Conservation (phyloP, 2,797 vertebrate species). For the Lutra lutra region DNA sequence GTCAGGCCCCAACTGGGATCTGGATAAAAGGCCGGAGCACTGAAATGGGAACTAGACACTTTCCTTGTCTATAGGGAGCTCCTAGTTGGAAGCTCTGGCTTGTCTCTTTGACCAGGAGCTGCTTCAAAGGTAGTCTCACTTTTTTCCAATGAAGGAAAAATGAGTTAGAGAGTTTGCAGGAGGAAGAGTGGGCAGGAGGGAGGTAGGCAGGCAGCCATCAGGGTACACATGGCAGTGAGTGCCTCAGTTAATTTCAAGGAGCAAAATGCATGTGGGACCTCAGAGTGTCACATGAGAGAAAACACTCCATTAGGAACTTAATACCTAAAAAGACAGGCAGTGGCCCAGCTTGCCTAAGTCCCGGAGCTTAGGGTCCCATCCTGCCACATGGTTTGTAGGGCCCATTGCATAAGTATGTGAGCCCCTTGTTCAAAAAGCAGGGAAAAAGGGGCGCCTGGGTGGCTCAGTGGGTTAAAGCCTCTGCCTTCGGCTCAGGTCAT, state of each 20-base stretch:
- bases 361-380: background rate
- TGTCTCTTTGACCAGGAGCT: background rate
- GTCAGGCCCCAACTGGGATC: background rate
- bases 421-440: background rate
- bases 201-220: background rate
- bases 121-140: background rate
- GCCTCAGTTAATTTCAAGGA: background rate
- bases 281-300: background rate
- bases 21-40: background rate
- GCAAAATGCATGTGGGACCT: background rate
- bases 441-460: no score
- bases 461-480: no score
- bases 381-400: background rate
- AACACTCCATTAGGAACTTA: background rate
- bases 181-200: background rate
- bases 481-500: no score
- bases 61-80: background rate
- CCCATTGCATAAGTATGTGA: background rate
- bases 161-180: background rate
- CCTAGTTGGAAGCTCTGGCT: background rate
- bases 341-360: background rate
- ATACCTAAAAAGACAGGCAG: background rate
- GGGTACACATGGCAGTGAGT: accelerated
- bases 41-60: background rate
- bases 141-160: background rate